Conservation (phyloP, 2,113 vertebrate genomes). For the Pardalotus punctatus region DNA sequence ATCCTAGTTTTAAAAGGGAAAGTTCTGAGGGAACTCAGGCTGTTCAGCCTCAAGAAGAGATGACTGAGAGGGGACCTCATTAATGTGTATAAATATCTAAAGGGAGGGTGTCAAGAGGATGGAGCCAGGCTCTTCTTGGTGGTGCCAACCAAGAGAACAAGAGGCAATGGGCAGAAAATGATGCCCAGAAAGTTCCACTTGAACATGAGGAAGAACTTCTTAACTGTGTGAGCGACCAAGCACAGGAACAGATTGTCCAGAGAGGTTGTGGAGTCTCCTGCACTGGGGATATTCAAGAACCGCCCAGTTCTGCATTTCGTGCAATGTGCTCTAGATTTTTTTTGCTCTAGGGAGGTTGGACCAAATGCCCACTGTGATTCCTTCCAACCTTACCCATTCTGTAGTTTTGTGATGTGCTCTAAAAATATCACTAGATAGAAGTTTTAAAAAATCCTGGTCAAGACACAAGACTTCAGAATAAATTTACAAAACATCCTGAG, state of each 20-base stretch:
- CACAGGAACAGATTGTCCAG: not conserved
- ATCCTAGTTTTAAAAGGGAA: not conserved
- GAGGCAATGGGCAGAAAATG: not conserved
- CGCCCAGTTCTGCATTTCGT: not conserved
- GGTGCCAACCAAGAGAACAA: not conserved
- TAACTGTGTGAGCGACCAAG: accelerated
- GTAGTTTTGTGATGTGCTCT: not conserved
- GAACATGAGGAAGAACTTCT: not conserved
- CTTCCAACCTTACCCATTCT: not conserved
- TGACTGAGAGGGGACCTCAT: not conserved
- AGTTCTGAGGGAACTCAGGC: not conserved
- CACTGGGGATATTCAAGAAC: not conserved
- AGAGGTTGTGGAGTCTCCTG: not conserved
- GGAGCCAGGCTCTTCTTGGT: not conserved
- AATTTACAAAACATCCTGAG: not conserved
- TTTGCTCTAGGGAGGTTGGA: not conserved
- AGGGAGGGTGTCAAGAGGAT: not conserved
- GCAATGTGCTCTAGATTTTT: not conserved
- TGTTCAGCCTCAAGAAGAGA: not conserved
- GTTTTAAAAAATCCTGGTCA: not conserved
- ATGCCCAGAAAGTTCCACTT: not conserved
- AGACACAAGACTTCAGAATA: not conserved
- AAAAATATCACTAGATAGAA: not conserved
- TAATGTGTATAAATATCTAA: not conserved
- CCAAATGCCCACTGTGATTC: not conserved